Percentiles rank a stretch among this genome's conserved stretches.
phyloP scores from a whole-genome alignment of 2,113 vertebrate species.

The Pelobates fuscus region DNA sequence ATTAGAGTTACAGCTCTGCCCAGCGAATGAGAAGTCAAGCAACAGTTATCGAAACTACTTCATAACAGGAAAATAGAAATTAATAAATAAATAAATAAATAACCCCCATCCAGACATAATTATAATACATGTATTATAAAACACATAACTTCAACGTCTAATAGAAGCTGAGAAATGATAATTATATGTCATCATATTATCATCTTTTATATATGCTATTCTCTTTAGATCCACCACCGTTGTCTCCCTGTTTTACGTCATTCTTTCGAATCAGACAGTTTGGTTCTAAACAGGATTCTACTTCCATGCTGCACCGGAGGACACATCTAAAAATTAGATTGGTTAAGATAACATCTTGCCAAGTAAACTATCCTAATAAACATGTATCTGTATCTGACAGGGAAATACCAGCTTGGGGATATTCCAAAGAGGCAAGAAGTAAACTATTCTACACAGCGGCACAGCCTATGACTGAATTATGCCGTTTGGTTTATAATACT shows the following conservation, averaged over 20 bases:
- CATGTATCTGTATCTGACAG: conserved; percentile 2
- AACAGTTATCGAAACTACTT: too few relatives aligned
- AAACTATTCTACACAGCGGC: neutral
- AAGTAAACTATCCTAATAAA: neutral
- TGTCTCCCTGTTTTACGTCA: neutral
- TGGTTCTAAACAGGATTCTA: neutral
- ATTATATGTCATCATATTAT: too few relatives aligned
- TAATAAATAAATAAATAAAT: too few relatives aligned
- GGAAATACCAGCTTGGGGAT: neutral
- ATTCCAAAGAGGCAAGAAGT: neutral
- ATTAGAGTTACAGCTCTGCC: too few relatives aligned
- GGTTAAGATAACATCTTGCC: neutral
- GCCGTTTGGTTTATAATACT: neutral
- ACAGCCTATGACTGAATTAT: neutral
- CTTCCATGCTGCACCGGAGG: neutral
- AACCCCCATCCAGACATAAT: too few relatives aligned
- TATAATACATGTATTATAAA: too few relatives aligned
- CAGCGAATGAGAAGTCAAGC: too few relatives aligned
- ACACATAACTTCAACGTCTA: too few relatives aligned
- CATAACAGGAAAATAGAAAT: too few relatives aligned
- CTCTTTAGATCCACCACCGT: too few relatives aligned
- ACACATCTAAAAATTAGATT: neutral
- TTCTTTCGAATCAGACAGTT: neutral
- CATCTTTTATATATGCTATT: too few relatives aligned
- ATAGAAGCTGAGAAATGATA: too few relatives aligned